Percentiles rank a stretch among this genome's conserved stretches.
These are phyloP conservation scores for Nautilus pompilius DNA, from an alignment of 1,140 invertebrate species.

Conservation along the genomic window DNA sequence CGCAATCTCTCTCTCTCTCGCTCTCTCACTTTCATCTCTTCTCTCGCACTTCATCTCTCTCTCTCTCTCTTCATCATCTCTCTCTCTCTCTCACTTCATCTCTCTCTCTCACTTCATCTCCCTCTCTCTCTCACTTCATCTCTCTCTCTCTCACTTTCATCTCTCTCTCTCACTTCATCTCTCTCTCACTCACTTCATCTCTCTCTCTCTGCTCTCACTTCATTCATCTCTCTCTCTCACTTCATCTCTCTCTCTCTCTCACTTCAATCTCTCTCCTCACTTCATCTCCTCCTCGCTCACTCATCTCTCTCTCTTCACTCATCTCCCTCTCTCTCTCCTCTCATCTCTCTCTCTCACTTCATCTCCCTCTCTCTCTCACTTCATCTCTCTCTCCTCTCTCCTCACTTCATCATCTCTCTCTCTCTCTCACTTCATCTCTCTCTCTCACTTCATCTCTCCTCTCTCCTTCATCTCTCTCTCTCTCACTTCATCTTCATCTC, in stretches of 20 bases:
- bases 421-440: neutral
- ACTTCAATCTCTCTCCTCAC: neutral
- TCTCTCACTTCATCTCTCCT: neutral
- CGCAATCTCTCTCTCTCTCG: neutral
- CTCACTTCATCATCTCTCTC: neutral
- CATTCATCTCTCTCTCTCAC: neutral
- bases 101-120: neutral
- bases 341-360: neutral
- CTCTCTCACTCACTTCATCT: neutral
- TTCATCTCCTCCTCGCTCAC: neutral
- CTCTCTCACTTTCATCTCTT: neutral
- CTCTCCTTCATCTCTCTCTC: neutral
- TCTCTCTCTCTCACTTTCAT: neutral
- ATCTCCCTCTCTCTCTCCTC: neutral
- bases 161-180: neutral
- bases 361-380: neutral
- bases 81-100: neutral
- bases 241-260: neutral
- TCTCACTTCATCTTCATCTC: neutral
- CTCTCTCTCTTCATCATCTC: neutral
- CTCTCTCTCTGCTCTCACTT: neutral
- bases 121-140: neutral
- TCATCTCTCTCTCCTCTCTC: neutral
- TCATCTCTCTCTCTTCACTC: neutral
- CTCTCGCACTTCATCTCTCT: neutral